A percentile compares a stretch with the other conserved stretches of the same genome.
phyloP scores from a whole-genome alignment of 2,113 vertebrate species.

The Sciurus niger region DNA sequence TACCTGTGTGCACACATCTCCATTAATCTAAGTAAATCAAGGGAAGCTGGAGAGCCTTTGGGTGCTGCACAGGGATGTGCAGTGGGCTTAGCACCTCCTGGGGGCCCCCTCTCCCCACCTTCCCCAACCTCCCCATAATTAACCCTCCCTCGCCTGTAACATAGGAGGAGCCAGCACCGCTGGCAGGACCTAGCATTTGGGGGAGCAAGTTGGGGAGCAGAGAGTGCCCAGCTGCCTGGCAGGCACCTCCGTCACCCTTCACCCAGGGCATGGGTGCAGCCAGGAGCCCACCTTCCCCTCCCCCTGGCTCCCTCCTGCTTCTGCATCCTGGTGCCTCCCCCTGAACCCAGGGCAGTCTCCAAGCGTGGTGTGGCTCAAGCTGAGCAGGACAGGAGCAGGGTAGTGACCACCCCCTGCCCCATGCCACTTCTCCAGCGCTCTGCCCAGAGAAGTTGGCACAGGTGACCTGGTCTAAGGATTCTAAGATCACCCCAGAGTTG shows the following conservation, averaged over 20 bases:
- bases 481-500: slow-evolving; percentile 53
- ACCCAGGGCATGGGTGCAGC: neutral
- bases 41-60: neutral
- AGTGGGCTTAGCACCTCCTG: neutral
- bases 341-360: slow-evolving; percentile 79
- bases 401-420: too few species aligned
- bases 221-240: neutral
- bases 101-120: neutral
- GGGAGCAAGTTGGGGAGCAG: neutral
- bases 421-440: slow-evolving; percentile 26
- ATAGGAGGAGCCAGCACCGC: neutral
- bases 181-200: rapidly evolving
- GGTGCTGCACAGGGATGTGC: neutral
- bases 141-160: too few species aligned
- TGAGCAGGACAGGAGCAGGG: too few species aligned
- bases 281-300: neutral
- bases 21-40: neutral
- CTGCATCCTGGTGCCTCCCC: slow-evolving; percentile 91
- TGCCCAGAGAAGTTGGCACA: slow-evolving; percentile 83
- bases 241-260: neutral
- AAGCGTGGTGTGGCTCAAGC: too few species aligned
- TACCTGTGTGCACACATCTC: too few species aligned
- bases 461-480: slow-evolving; percentile 83
- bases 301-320: neutral
- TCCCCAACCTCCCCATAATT: too few species aligned